These are phyloP conservation scores for Eolophus roseicapilla DNA, from an alignment of 2,113 vertebrate genomes.

Conservation along the genomic window DNA sequence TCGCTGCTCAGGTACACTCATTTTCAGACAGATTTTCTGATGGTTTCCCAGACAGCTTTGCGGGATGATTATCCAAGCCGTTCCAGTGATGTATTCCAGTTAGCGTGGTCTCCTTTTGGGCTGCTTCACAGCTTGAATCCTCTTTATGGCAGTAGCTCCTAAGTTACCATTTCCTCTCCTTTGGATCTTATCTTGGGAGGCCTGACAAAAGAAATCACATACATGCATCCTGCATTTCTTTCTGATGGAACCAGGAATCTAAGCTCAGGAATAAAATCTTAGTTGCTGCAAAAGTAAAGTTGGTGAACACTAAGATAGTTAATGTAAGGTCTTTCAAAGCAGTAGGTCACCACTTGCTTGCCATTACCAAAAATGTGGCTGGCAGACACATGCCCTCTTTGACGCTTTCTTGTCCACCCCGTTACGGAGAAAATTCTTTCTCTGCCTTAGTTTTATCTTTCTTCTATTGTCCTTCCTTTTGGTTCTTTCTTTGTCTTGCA, in stretches of 20 bases:
- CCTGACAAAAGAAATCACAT: not conserved
- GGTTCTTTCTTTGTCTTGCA: not conserved
- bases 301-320: not conserved
- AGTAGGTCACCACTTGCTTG: not conserved
- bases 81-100: not conserved
- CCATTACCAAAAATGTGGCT: not conserved
- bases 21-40: not conserved
- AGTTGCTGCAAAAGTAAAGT: not conserved
- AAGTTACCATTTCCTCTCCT: not conserved
- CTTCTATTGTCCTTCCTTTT: not conserved
- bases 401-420: not conserved
- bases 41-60: not conserved
- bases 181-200: not conserved
- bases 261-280: not conserved
- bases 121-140: not conserved
- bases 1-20: not conserved
- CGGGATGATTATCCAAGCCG: not conserved
- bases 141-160: not conserved
- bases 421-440: not conserved
- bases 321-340: not conserved
- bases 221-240: not conserved
- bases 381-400: not conserved
- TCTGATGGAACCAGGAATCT: not conserved
- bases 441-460: not conserved
- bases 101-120: not conserved